These are phyloP conservation scores for Montifringilla adamsi DNA, from an alignment of 2,113 vertebrate genomes.

Conservation along the genomic window DNA sequence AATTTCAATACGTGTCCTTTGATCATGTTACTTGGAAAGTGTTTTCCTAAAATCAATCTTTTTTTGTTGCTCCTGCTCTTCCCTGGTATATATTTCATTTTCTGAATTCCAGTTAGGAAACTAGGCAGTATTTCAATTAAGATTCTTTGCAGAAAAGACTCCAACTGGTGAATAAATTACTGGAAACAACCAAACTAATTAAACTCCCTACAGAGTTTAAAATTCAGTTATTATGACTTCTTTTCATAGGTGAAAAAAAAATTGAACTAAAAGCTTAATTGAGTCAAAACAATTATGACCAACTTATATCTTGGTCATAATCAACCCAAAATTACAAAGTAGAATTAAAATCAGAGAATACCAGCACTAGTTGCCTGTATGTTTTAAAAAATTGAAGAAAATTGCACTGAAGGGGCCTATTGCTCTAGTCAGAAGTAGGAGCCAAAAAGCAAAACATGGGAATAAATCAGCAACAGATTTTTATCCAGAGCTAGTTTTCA, in stretches of 20 bases:
- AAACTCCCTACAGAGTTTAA: not conserved
- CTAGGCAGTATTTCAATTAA: constrained; percentile 39
- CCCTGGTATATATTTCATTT: not conserved
- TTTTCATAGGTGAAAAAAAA: not conserved
- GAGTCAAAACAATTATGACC: not conserved
- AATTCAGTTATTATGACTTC: not conserved
- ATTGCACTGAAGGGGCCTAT: not conserved
- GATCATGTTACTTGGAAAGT: not conserved
- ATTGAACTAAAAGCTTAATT: not conserved
- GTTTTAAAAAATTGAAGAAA: not conserved
- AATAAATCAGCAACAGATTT: constrained; percentile 46
- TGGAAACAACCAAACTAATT: constrained; percentile 32
- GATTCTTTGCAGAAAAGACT: constrained; percentile 18
- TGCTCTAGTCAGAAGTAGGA: not conserved
- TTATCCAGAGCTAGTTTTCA: constrained; percentile 17
- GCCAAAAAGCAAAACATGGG: not conserved
- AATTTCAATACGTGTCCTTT: not conserved
- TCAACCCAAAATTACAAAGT: not conserved
- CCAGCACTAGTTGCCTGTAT: not conserved
- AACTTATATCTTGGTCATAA: not conserved
- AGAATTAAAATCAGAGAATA: not conserved
- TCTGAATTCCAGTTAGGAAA: constrained; percentile 42
- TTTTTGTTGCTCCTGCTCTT: not conserved
- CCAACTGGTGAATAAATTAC: constrained; percentile 41
- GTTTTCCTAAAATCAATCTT: not conserved